Evolutionary conservation across 2,888 invertebrate genomes (phyloP), one percentile per base, ranked within the genome.

Genomic region (Aphodius sticticus): DNA sequence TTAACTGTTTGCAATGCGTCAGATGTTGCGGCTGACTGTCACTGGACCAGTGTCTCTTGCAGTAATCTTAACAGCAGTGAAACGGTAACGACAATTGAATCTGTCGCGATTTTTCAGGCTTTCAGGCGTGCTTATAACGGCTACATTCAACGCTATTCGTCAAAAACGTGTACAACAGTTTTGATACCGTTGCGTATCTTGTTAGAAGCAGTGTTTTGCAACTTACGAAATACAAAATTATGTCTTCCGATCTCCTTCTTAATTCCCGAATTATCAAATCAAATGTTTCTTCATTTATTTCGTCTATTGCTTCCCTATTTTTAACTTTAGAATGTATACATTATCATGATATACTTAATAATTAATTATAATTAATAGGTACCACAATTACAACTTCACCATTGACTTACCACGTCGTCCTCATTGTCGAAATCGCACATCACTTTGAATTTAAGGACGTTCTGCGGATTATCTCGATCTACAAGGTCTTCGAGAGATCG

Each of bases 361-460:
- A n/a, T n/a, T 26, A 26, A 26, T 26, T 26, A 26, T 26, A 1
- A 26, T 26, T 26, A 26, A 26, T 12, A 53, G 53, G 12, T 53
- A 5, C 53, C 53, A 53, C 53, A 53, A 12, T 53, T 53, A 5
- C 53, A 53, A 12, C 53, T 7, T 53, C 53, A 53, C 53, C 53
- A 53, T 78, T 69, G 82, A 88, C 89, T 89, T 74, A 74, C 74
- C 88, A 94, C 94, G 86, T 93, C 90, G 85, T 94, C 94, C 83
- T 93, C 93, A 9, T 92, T 93, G 77, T 93, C 91, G 84, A 92
- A 93, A 86, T 94, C 94, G 86, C 96, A 96, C 70, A 94, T 93
- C 53, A 96, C 91, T 71, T 95, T 91, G 89, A 96, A 96, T 90
- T 96, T 96, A 81, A 96, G 91, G 76, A 96, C 92, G 88, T 96